Evolutionary conservation across 2,113 vertebrate species (phyloP), one percentile per base, ranked within the genome.

Genomic region (Toxotes jaculatrix): DNA sequence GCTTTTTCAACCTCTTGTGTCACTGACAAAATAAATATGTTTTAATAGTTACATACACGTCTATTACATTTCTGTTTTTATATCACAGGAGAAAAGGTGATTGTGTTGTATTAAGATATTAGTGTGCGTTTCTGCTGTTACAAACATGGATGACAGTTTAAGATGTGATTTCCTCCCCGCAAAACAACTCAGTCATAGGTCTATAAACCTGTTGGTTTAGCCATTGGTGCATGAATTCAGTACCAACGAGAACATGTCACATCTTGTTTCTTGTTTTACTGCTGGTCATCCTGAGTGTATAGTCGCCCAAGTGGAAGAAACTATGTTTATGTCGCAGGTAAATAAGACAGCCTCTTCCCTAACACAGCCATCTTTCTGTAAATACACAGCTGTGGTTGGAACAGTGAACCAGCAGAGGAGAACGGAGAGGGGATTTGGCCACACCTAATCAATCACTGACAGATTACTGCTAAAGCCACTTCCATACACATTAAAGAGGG

Each of bases 391-490:
- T 86, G 95, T 88, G 90, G 93, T 81, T 79, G 85, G 85, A 89
- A 83, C 80, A 63, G 64, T 93, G 90, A 96, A 95, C 91, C 93
- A 90, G 89, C 89, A 90, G 95, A 95, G 95, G 95, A 91, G 88
- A 96, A 94, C 91, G 87, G 90, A 92, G 96, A 96, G 95, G 93
- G 95, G 95, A 97, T 97, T 95, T 92, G 93, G 96, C 94, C 95
- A 96, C 96, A 96, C 93, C 97, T 96, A 98, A 99, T 99, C 98
- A 99, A 98, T 99, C 98, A 99, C 96, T 99, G 98, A 98, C 98
- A 99, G 98, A 98, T 99, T 99, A 98, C 96, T 94, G 97, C 97
- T 97, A 98, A 97, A 98, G 97, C 97, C 96, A 98, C 97, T 99
- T 99, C 97, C 96, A 97, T 96, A 97, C 95, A 97, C 97, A 98